Percentiles rank a stretch among this genome's conserved stretches.
phyloP scores from a whole-genome alignment of 2,797 vertebrate species.

The Jordanella pulchra region DNA sequence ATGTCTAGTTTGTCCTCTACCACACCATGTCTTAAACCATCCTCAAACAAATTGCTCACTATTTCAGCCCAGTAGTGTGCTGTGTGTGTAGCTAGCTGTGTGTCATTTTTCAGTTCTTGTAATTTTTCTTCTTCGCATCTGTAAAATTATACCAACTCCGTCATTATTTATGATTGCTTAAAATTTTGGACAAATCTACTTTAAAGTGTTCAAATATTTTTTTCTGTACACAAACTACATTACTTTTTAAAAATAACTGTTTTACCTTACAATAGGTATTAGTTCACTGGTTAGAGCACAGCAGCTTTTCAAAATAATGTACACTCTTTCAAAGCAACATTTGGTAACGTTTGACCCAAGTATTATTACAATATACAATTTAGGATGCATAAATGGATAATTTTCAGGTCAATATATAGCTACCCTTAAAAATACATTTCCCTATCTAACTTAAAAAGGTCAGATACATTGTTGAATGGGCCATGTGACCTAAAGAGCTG shows the following conservation, averaged over 20 bases:
- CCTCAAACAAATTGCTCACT: neutral
- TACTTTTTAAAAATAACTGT: neutral
- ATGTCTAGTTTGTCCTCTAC: neutral
- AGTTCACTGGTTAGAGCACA: neutral
- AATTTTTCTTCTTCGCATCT: neutral
- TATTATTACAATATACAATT: no score
- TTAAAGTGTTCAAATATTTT: neutral
- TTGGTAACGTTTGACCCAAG: no score
- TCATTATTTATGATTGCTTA: neutral
- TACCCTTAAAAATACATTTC: no score
- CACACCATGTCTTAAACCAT: neutral
- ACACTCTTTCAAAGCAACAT: no score
- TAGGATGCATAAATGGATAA: no score
- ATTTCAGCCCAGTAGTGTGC: neutral
- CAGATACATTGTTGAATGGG: no score
- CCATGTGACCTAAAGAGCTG: no score
- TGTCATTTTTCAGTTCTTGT: neutral
- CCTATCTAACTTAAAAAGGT: no score
- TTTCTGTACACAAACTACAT: neutral
- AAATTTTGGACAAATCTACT: neutral
- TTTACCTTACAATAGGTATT: neutral
- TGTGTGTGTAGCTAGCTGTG: no score
- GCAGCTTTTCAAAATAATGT: neutral
- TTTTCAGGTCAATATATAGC: no score
- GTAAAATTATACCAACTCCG: neutral